Evolutionary conservation across 2,888 invertebrate species (phyloP).

Genomic region (Teleogryllus oceanicus): DNA sequence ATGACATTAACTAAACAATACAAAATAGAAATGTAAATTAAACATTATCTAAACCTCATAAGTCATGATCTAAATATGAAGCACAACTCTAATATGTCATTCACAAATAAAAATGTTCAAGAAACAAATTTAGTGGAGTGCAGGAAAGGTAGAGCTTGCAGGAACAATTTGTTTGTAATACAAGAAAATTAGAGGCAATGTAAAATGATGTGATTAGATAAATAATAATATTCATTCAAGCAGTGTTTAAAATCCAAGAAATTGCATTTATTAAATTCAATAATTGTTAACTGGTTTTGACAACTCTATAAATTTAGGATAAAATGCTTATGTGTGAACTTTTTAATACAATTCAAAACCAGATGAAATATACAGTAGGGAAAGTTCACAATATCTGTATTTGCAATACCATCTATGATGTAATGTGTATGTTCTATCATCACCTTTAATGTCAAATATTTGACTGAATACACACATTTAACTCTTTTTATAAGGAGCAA

Average conservation of each 20-base stretch:
- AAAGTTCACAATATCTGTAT: background rate
- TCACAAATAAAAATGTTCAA: too few relatives aligned
- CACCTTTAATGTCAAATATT: slow-evolving; percentile 9
- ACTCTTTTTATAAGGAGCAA: slow-evolving; percentile 7
- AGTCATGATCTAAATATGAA: too few relatives aligned
- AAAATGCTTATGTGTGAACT: background rate
- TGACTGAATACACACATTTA: slow-evolving; percentile 4
- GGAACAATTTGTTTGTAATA: too few relatives aligned
- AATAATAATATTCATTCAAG: background rate
- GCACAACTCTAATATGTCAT: too few relatives aligned
- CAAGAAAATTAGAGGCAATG: too few relatives aligned
- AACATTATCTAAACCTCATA: too few relatives aligned
- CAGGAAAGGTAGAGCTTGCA: too few relatives aligned
- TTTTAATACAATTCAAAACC: background rate
- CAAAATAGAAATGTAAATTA: too few relatives aligned
- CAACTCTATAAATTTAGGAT: background rate
- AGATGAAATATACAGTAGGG: background rate
- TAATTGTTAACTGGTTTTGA: background rate
- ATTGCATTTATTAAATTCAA: background rate
- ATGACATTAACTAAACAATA: too few relatives aligned
- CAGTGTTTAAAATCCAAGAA: background rate
- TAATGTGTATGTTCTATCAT: slow-evolving; percentile 1
- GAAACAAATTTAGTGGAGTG: too few relatives aligned
- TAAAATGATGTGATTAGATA: too few relatives aligned
- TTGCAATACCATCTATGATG: background rate